phyloP scores from a whole-genome alignment of 1,140 invertebrate species.

The Trichoplusia ni region DNA sequence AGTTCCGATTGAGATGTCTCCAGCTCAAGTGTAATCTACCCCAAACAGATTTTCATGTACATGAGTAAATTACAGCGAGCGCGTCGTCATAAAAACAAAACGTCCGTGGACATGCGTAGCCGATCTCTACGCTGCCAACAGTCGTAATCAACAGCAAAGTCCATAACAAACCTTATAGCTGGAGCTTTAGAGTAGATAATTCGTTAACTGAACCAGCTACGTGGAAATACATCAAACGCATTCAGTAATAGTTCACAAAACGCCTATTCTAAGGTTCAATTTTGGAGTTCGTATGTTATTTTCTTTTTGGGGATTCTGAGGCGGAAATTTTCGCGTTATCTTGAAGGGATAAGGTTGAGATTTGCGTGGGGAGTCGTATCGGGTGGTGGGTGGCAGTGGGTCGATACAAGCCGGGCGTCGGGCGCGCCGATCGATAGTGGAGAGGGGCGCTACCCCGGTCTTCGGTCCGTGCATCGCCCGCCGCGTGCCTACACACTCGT shows the following conservation, averaged over 20 bases:
- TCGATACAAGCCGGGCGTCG: slow-evolving; percentile 68
- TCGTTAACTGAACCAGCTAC: slow-evolving; percentile 50
- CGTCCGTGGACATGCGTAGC: slow-evolving; percentile 72
- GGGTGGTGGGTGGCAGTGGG: slow-evolving; percentile 59
- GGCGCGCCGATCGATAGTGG: slow-evolving; percentile 67
- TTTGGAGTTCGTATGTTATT: slow-evolving; percentile 46
- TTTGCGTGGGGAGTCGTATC: slow-evolving; percentile 42
- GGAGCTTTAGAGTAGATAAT: slow-evolving; percentile 69
- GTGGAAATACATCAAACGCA: slow-evolving; percentile 43
- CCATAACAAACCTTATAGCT: slow-evolving; percentile 73
- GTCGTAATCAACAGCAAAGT: too few species aligned
- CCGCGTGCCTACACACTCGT: slow-evolving; percentile 53
- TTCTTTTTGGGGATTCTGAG: slow-evolving; percentile 26
- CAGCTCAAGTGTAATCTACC: slow-evolving; percentile 5
- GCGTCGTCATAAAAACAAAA: slow-evolving; percentile 49
- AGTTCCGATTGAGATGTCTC: not conserved
- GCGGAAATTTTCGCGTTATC: slow-evolving; percentile 45
- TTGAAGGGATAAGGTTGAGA: slow-evolving; percentile 58
- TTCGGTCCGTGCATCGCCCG: slow-evolving; percentile 55
- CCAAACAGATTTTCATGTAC: slow-evolving; percentile 22
- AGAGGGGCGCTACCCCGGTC: slow-evolving; percentile 38
- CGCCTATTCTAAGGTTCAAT: slow-evolving; percentile 67
- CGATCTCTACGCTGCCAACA: slow-evolving; percentile 52
- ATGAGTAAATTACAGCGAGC: slow-evolving; percentile 13
- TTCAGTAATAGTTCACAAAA: slow-evolving; percentile 50